Evolutionary conservation across 2,797 vertebrate genomes (phyloP), one percentile per base, ranked within the genome.

Genomic region (Loris lydekkerianus): DNA sequence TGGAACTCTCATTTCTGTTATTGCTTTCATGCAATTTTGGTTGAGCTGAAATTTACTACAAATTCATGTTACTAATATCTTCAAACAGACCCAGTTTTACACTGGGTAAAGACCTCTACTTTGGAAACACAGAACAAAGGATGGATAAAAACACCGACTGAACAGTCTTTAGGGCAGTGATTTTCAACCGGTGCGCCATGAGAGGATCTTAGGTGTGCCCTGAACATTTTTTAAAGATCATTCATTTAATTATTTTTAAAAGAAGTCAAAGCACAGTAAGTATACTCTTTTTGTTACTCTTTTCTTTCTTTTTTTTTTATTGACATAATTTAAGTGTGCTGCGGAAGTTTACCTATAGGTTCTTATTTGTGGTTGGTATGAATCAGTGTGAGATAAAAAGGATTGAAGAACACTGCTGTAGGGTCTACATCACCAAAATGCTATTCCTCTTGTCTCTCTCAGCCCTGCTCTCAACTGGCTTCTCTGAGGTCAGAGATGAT

Each of bases 1-100:
- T 93, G 63, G 49, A 96, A 91, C 89, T 95, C 49, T n/a, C 49
- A 69, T 91, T 96, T 89, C 60, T 97, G 96, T 96, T 82, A 69
- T 69, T 27, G 7, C 63, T 96, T 95, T 53, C 37, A 87, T 86
- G 46, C 14, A 43, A 86, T 56, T 89, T 29, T 49, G 34, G 53
- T 34, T 85, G 89, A 95, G 25, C 40, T 94, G 10, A 53, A 77
- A 96, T 96, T 96, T 83, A 73, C 34, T 91, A 63, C 63, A 53
- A 70, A 61, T 31, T 93, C 63, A 37, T 17, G 34, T 70, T 81
- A 46, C 69, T 53, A 21, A 6, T 90, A 67, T 49, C 46, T 43
- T 31, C 72, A 67, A 69, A 67, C n/a, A 96, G 94, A 89, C 72
- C 89, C 43, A 91, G 63, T 3, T 40, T 95, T 95, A 81, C 15